A percentile compares a stretch with the other conserved stretches of the same genome.
phyloP scores from a whole-genome alignment of 1,140 invertebrate species.

The Heterodera schachtii region DNA sequence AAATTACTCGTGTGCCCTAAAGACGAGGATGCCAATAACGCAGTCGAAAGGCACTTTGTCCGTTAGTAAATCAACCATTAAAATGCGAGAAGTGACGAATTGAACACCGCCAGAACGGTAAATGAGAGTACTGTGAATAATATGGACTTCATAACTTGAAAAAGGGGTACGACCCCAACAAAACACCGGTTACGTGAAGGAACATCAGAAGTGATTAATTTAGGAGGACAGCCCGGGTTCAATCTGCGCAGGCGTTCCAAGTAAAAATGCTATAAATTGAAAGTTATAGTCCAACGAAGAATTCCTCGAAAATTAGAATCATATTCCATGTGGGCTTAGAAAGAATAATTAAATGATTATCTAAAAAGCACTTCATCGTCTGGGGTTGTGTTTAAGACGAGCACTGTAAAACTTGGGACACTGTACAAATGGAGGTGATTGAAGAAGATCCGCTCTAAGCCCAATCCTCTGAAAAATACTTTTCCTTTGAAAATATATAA shows the following conservation, averaged over 20 bases:
- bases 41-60: slow-evolving; percentile 84
- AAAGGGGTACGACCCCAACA: not conserved
- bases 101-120: slow-evolving; percentile 90
- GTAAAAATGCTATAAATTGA: slow-evolving; percentile 51
- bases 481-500: not conserved
- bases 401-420: slow-evolving; percentile 45
- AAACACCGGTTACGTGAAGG: slow-evolving; percentile 51
- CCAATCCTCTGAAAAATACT: slow-evolving; percentile 52
- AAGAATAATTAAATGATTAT: not conserved
- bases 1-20: slow-evolving; percentile 79
- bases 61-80: slow-evolving; percentile 94
- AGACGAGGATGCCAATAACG: slow-evolving; percentile 83
- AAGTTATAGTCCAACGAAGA: not conserved
- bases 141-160: not conserved
- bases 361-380: slow-evolving; percentile 51
- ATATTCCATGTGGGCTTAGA: not conserved
- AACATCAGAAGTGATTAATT: slow-evolving; percentile 51
- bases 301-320: too few relatives aligned
- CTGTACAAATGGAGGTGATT: slow-evolving; percentile 61
- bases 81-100: slow-evolving; percentile 84
- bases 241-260: slow-evolving; percentile 48
- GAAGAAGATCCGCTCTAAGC: slow-evolving; percentile 57
- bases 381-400: slow-evolving; percentile 58
- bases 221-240: slow-evolving; percentile 49
- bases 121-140: slow-evolving; percentile 67